These are phyloP conservation scores for Macrobrachium rosenbergii DNA, from an alignment of 1,140 invertebrate genomes.

Conservation along the genomic window DNA sequence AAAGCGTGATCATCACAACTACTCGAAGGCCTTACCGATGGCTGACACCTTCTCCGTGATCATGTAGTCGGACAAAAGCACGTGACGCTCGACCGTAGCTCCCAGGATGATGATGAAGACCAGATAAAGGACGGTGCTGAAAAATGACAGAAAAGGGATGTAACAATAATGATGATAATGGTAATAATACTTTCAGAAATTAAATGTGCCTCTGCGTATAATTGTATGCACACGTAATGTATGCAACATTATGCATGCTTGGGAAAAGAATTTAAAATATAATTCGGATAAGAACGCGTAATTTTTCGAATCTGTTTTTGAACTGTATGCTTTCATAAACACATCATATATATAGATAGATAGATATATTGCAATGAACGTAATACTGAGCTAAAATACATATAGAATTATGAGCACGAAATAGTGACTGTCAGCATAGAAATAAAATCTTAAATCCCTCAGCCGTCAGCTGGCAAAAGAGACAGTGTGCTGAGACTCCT, in stretches of 20 bases:
- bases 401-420: background rate
- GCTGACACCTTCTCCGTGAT: slow-evolving; percentile 91
- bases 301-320: no score
- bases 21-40: slow-evolving; percentile 72
- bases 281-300: no score
- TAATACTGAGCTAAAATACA: background rate
- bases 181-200: background rate
- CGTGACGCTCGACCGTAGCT: slow-evolving; percentile 83
- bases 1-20: no score
- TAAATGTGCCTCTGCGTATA: no score
- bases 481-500: no score
- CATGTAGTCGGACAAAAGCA: slow-evolving; percentile 86
- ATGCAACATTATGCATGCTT: no score
- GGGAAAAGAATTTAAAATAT: no score
- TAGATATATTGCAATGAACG: background rate
- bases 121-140: slow-evolving; percentile 90
- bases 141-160: slow-evolving; percentile 69
- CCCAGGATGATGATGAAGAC: slow-evolving; percentile 91
- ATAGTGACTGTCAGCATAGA: no score
- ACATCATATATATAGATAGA: slow-evolving; percentile 4
- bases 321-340: background rate
- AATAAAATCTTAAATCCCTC: no score
- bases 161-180: background rate
- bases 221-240: no score
- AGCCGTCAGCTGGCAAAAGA: no score